Conservation (phyloP, 37 sponge, comb jelly and placozoan species). For the Oscarella lobularis region DNA sequence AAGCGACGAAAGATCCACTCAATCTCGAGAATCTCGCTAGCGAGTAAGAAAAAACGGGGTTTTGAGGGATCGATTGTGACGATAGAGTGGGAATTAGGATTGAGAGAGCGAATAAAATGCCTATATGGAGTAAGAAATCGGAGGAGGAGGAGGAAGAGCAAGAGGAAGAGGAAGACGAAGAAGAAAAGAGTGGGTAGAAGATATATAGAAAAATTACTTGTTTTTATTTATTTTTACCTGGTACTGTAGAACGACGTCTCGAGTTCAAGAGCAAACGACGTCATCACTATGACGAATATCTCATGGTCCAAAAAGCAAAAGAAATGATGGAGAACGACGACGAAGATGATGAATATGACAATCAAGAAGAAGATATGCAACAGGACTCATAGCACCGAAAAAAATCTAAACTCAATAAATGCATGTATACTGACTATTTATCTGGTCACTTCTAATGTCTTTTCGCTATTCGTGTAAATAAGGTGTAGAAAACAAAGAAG, state of each 20-base stretch:
- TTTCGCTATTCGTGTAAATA: neutral
- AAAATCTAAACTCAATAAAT: too few species aligned
- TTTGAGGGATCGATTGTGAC: neutral
- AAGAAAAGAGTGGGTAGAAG: too few species aligned
- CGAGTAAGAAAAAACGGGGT: neutral
- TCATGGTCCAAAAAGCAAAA: neutral
- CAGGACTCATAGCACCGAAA: too few species aligned
- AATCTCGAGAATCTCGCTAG: neutral
- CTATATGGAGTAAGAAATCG: too few species aligned
- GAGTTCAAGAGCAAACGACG: neutral
- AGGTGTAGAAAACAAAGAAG: neutral
- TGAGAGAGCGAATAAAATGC: too few species aligned
- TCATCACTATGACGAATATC: slow-evolving; percentile 3
- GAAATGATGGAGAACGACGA: neutral
- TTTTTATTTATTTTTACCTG: neutral
- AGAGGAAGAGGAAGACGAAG: too few species aligned
- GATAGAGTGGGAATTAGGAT: neutral
- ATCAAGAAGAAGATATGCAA: neutral
- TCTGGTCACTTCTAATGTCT: too few species aligned
- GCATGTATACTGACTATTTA: too few species aligned
- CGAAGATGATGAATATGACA: neutral
- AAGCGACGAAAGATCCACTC: slow-evolving; percentile 8
- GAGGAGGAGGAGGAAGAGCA: too few species aligned
- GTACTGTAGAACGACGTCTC: neutral
- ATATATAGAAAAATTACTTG: too few species aligned